Evolutionary conservation across 2,113 vertebrate genomes (phyloP).

Genomic region (Hystrix brachyura): DNA sequence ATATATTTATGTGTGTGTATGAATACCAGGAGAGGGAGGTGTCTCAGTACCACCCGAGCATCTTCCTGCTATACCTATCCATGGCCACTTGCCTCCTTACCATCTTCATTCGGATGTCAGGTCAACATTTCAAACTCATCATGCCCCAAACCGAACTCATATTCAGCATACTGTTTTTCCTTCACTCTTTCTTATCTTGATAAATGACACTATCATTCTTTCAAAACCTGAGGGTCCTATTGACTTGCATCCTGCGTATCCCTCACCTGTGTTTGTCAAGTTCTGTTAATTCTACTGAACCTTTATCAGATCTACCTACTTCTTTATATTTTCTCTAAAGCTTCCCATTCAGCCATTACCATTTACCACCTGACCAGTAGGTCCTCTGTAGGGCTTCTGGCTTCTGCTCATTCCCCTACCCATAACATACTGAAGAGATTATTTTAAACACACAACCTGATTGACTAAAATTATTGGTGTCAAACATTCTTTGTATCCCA

Average conservation of each 20-base stretch:
- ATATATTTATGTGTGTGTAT: background rate
- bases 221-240: background rate
- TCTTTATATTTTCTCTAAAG: background rate
- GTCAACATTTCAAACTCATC: background rate
- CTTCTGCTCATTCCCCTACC: background rate
- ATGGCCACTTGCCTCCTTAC: background rate
- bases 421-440: background rate
- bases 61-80: background rate
- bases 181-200: background rate
- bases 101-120: background rate
- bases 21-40: background rate
- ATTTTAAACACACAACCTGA: background rate
- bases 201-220: background rate
- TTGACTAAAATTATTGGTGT: background rate
- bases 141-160: background rate
- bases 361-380: background rate
- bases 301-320: background rate
- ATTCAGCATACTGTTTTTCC: background rate
- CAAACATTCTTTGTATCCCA: background rate
- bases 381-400: background rate
- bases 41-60: background rate
- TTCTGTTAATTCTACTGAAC: background rate
- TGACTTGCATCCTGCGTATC: background rate
- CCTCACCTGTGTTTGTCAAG: background rate
- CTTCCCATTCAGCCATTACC: background rate